These are phyloP conservation scores for Cyphomyrus plagiostoma DNA, from an alignment of 2,113 vertebrate species.

Conservation along the genomic window DNA sequence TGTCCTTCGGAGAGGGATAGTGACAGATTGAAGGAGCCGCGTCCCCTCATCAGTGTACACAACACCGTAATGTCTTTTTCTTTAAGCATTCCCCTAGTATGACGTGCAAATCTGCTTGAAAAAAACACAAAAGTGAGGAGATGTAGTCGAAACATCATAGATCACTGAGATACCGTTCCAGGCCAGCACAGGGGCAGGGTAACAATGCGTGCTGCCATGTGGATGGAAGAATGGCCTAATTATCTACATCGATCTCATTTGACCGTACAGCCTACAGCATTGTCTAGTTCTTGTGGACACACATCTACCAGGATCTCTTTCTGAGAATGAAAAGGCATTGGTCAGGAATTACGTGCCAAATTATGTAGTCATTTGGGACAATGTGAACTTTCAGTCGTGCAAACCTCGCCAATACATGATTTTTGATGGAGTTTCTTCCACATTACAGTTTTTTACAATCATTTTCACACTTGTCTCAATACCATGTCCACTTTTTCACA, in stretches of 20 bases:
- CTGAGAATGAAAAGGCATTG: neutral
- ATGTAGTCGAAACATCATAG: neutral
- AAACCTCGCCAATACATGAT: neutral
- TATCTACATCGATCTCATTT: neutral
- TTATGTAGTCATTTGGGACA: neutral
- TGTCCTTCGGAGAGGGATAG: neutral
- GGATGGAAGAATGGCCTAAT: neutral
- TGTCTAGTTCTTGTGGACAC: neutral
- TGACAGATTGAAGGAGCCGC: neutral
- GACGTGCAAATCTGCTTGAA: neutral
- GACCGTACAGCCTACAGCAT: neutral
- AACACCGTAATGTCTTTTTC: neutral
- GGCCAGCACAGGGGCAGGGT: neutral
- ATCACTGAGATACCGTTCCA: neutral
- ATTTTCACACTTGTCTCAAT: too few relatives aligned
- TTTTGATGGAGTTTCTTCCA: neutral
- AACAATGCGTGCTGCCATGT: neutral
- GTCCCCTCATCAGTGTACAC: neutral
- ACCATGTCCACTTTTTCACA: too few relatives aligned
- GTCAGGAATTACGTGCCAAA: neutral
- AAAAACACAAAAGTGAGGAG: neutral
- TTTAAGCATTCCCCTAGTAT: neutral
- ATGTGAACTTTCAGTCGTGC: neutral
- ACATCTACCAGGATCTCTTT: neutral
- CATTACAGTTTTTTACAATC: neutral